Evolutionary conservation across 2,888 invertebrate genomes (phyloP), one percentile per base, ranked within the genome.

Genomic region (Agriopis marginaria): DNA sequence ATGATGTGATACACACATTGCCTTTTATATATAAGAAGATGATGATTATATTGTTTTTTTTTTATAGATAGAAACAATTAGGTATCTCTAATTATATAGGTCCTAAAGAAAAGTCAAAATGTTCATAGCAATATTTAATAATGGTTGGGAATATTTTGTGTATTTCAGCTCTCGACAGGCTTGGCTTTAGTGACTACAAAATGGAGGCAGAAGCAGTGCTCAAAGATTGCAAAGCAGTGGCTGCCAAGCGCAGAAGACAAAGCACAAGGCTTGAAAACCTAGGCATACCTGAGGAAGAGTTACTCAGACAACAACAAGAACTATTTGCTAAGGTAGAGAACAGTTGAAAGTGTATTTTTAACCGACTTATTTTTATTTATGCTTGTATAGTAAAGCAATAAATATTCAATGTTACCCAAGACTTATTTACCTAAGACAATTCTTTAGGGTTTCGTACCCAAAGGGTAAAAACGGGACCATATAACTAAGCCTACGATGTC

Each of bases 241-340:
- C 99, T n/a, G 99, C 99, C 0, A 99, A 99, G 87, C 95, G 98
- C 76, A 95, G 99, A 84, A 95, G 99, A 74, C 99, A 99, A 87
- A 99, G 99, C 83, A 99, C 99, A 12, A 95, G 99, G 70, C 95
- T 99, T 66, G 99, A 99, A 92, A 99, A 99, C 92, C 95, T 99
- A 68, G 99, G 99, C 3, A 99, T 99, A 82, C 99, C 99, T 1
- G 99, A 99, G 90, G 99, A 99, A 88, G 99, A 99, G 89, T 93
- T 99, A 32, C 93, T 99, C 51, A 95, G 99, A 66, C 99, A 99
- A 86, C 99, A 99, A 83, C 99, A 99, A 89, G 99, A 99, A 93
- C 93, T 99, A 32, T 99, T 99, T 95, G 99, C 99, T 8, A 98
- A 98, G 95, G 94, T 94, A 77, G 42, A 3, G 7, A 53, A 11